Evolutionary conservation across 2,797 vertebrate genomes (phyloP).

Genomic region (Discoglossus pictus): DNA sequence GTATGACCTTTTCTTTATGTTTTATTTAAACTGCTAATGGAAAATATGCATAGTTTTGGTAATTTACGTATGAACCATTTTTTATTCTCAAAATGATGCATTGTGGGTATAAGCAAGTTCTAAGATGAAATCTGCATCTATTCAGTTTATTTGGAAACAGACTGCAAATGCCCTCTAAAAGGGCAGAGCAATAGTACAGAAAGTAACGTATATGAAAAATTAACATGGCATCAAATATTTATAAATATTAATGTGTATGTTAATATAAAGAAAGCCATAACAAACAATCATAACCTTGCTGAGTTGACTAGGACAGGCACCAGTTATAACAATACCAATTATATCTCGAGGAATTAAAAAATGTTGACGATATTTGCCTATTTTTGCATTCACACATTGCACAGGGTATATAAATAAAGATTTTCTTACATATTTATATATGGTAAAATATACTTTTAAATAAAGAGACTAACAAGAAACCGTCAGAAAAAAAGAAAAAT

Average conservation of each 20-base stretch:
- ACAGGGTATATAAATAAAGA: too few species aligned
- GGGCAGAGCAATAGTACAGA: conserved; percentile 73
- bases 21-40: conserved; percentile 79
- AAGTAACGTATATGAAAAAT: conserved; percentile 84
- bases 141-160: conserved; percentile 65
- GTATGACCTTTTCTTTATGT: conserved; percentile 66
- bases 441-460: too few species aligned
- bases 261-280: conserved; percentile 83
- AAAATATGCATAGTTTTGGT: conserved; percentile 68
- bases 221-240: conserved; percentile 84
- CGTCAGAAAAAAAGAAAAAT: too few species aligned
- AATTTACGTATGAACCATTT: conserved; percentile 71
- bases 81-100: conserved; percentile 68
- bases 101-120: conserved; percentile 63
- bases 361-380: conserved; percentile 51
- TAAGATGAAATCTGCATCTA: conserved; percentile 70
- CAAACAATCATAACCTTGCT: conserved; percentile 82
- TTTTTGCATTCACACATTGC: too few species aligned
- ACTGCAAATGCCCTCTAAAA: conserved; percentile 74
- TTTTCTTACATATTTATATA: too few species aligned
- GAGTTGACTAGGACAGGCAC: conserved; percentile 78
- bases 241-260: conserved; percentile 86
- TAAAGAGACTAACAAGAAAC: too few species aligned
- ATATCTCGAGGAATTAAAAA: conserved; percentile 73
- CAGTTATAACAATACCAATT: conserved; percentile 82